Evolutionary conservation across 2,113 vertebrate species (phyloP), one percentile per base, ranked within the genome.

Genomic region (Hystrix cristata): DNA sequence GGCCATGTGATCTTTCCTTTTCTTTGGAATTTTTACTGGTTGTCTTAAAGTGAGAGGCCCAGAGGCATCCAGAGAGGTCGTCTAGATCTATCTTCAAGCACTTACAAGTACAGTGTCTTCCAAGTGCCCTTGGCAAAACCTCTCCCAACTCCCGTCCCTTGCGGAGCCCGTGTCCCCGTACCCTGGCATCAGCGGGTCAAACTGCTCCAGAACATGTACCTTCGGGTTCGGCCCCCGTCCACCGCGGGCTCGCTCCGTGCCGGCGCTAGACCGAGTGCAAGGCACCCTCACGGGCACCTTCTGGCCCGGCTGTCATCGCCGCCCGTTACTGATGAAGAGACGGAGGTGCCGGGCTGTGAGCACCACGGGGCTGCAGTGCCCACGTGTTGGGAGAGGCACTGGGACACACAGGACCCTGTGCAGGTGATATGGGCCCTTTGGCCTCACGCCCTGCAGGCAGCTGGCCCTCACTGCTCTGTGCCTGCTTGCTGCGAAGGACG

Each of bases 311-410:
- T 2, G 7, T 34, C 29, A 11, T 1, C 2, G 4, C 14, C 31
- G 48, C 21, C 34, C 38, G 0, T 3, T 3, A 48, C 38, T 34
- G n/a, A 21, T 3, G 51, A 29, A 29, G 46, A 16, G 15, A 11
- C 5, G 1, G 79, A 59, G 16, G 29, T 5, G 10, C 18, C 38
- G 9, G 72, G 55, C 3, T 1, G 7, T 2, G 27, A 81, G 25
- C n/a, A 7, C 1, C 48, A 8, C 8, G 55, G 29, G 55, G 25
- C 46, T 6, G 1, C 27, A 3, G 14, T 5, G 1, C 5, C 11
- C 14, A 0, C 0, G 0, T 43, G 31, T 78, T 2, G 5, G 3
- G 31, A 69, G 14, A 34, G 80, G 43, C 57, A 7, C 0, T 0
- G 2, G 57, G 55, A 34, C 31, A 23, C 59, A 6, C 53, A 6